Base-by-base conservation (phyloP, 2,888 invertebrate species). In the Odontomyia ornata region DNA sequence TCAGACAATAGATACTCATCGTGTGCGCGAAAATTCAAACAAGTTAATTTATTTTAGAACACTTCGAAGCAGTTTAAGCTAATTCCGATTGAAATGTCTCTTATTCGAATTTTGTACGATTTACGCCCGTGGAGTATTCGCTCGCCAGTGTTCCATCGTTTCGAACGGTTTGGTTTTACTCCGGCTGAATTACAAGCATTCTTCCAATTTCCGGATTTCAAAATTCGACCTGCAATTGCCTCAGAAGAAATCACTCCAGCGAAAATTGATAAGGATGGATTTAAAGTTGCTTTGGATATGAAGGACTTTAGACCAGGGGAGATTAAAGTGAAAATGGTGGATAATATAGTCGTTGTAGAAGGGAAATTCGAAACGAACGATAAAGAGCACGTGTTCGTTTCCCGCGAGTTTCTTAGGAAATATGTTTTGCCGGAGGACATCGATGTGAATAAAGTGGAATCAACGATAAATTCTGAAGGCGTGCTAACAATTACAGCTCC, bases 231-330 rank as follows among this genome's bases (percentile, higher is more conserved):
- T 4, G 36, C 9, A 3, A 21, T 73, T 56, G 36, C 27, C 4
- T 11, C 77, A 60, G 77, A 47, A 43, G 71, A 71, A 27, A 15
- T 72, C 21, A 21, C 60, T 23, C 1, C 36, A 28, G 27, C 76
- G 27, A 46, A 47, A 47, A 30, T 86, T 21, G 90, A 90, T 81
- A 88, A 89, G 0, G 89, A 91, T 80, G 90, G 90, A 80, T 91
- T 91, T 77, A 90, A 90, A 82, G 90, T 91, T 18, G 89, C 89
- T 79, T 84, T 93, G 77, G 93, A 93, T 82, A 92, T 93, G 0
- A 90, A 91, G 82, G 91, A 93, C 81, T 94, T 93, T 82, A 86
- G 88, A 5, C 93, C 93, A 0, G 90, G 91, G 9, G 93, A 93
- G 84, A 91, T 94, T 46, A 88, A 89, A 5, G 93, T 94, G 62